Evolutionary conservation across 2,113 vertebrate species (phyloP), one percentile per base, ranked within the genome.

Genomic region (Laterallus jamaicensis): DNA sequence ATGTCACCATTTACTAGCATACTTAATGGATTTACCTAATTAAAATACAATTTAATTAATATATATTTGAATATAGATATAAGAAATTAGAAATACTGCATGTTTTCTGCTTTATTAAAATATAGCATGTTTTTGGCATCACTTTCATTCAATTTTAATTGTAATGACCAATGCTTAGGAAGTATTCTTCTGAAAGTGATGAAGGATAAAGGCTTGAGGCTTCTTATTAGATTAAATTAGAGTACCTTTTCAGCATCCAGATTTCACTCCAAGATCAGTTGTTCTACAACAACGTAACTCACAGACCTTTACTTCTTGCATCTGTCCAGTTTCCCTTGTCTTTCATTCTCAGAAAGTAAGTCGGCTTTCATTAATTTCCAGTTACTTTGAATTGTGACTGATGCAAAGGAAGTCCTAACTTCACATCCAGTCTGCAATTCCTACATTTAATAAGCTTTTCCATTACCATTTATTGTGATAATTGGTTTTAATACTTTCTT

Each of bases 1-100:
- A 89, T 88, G 90, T 92, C 31, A 75, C 50, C 25, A 86, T 89
- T 96, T 95, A 67, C 55, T 86, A 90, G 9, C 63, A 78, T 54
- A 42, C 39, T 12, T 60, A 49, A 59, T 92, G 67, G 73, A 44
- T 29, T 21, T 44, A 37, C 22, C 49, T 92, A 84, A 80, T 63
- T 88, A 67, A 87, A 62, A 31, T 49, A 50, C 17, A 63, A 17
- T 39, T 39, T 84, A 68, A 20, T 91, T 39, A 22, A 32, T 24
- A 95, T 40, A 55, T 93, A 54, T 26, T 90, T 84, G 35, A 59
- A 92, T 88, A 58, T 26, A 79, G 26, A 66, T 8, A 15, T 69
- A 77, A 56, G 19, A 83, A 58, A 40, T 60, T 49, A 73, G 6
- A 91, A 89, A 85, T 78, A 64, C 10, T 82, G 19, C 15, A 69